A percentile compares a stretch with the other conserved stretches of the same genome.
Conservation (phyloP, 1,140 invertebrate species). For the Anthonomus grandis region DNA sequence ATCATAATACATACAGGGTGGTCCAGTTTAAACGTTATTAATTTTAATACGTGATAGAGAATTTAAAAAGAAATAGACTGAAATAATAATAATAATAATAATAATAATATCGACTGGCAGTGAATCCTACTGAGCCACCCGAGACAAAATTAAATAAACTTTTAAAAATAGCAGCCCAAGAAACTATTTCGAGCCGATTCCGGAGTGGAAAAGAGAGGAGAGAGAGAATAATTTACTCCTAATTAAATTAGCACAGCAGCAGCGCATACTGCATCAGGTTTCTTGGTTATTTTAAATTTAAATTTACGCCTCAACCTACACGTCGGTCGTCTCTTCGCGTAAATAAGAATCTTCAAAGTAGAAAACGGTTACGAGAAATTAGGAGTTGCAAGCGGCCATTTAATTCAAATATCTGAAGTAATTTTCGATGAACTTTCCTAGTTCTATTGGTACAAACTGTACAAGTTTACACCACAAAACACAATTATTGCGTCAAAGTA, state of each 20-base stretch:
- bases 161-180: conserved; percentile 20
- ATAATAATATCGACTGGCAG: too few relatives aligned
- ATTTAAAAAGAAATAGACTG: too few relatives aligned
- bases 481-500: too few relatives aligned
- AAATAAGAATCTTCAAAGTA: neutral
- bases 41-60: too few relatives aligned
- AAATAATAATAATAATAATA: too few relatives aligned
- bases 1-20: too few relatives aligned
- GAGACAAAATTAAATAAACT: conserved; percentile 17
- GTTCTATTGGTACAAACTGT: neutral
- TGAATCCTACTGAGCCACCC: too few relatives aligned
- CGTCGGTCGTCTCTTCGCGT: neutral
- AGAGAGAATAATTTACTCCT: conserved; percentile 20
- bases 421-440: neutral
- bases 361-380: neutral
- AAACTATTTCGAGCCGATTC: conserved; percentile 22
- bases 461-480: neutral
- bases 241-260: conserved; percentile 24
- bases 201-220: conserved; percentile 16
- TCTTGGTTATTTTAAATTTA: conserved; percentile 15
- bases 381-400: neutral
- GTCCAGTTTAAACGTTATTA: too few relatives aligned
- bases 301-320: neutral
- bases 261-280: conserved; percentile 23
- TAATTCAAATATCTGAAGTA: neutral